Evolutionary conservation across 2,888 invertebrate genomes (phyloP), one percentile per base, ranked within the genome.

Genomic region (Bombylius discolor): DNA sequence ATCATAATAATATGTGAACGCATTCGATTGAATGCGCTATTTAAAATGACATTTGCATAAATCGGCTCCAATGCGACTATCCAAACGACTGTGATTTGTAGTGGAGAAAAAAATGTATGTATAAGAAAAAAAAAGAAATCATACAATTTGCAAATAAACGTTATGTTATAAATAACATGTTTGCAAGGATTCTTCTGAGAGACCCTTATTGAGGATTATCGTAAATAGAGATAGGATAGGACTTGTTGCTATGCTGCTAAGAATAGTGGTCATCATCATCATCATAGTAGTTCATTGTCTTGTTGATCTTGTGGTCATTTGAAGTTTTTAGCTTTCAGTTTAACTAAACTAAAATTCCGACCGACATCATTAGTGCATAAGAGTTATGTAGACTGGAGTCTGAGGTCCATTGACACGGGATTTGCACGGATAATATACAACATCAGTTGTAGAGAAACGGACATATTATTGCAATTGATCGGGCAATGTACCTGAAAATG

Each of bases 51-150:
- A 56, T 58, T 54, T 55, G 48, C 55, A 60, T 59, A 56, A 59
- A 57, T 53, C 56, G 59, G 59, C 59, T 60, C 58, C 58, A 61
- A 55, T 56, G 56, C 57, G 60, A 58, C 61, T 60, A 47, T 55
- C 31, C 31, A 31, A 46, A 52, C n/a, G 39, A 51, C 49, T 33
- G 50, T 50, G 49, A 49, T 8, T 48, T 42, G 51, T 42, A 51
- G 31, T 11, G 11, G 11, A 42, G 11, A 11, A 4, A 42, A 11
- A 42, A 42, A n/a, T n/a, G n/a, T n/a, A n/a, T 42, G 23, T 23
- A 23, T 1, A 23, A 23, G n/a, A 23, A 23, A 23, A 23, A 23
- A 23, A 23, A 23, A 23, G 23, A 23, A 23, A 23, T 23, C 23
- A 23, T 23, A 23, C 23, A 23, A n/a, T 23, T 23, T 23, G 23